Evolutionary conservation across 2,888 invertebrate genomes (phyloP), one percentile per base, ranked within the genome.

Genomic region (Hypena proboscidalis): DNA sequence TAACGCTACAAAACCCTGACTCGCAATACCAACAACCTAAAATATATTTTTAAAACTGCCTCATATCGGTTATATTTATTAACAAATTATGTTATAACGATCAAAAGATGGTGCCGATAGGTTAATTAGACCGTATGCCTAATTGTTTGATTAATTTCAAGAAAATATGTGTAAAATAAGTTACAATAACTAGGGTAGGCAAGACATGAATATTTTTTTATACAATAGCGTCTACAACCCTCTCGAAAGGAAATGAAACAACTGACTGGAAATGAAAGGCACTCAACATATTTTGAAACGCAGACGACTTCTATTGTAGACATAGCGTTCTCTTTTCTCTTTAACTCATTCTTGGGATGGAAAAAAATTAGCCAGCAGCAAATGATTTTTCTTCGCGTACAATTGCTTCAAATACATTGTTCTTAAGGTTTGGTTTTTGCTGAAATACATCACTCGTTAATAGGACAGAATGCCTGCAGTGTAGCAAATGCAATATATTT

Each of bases 61-160:
- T 3, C n/a, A n/a, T n/a, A n/a, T n/a, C n/a, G n/a, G n/a, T n/a
- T 14, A 14, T n/a, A 26, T 26, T 14, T 13, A n/a, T 14, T n/a
- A n/a, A n/a, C 6, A 17, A 39, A 41, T 36, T 17, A 31, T 9
- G 13, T 31, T 19, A 14, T 32, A 32, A 17, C 3, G 13, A 14
- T 11, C 7, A 11, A 25, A 25, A 4, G 14, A 26, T 26, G 14
- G 4, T 7, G 13, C 13, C 26, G 26, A 26, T 26, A 26, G 14
- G 9, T 11, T 25, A 11, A 3, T 23, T 3, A 9, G 10, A 23
- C 9, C 10, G 23, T 9, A 9, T 3, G 8, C n/a, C 10, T 9
- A 25, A 11, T 9, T 25, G 11, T 5, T 25, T 11, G 0, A 25
- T 25, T 11, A 10, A 4, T 25, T n/a, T n/a, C n/a, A n/a, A n/a